Conservation (phyloP, 2,888 invertebrate genomes). For the Ischnus inquisitorius region DNA sequence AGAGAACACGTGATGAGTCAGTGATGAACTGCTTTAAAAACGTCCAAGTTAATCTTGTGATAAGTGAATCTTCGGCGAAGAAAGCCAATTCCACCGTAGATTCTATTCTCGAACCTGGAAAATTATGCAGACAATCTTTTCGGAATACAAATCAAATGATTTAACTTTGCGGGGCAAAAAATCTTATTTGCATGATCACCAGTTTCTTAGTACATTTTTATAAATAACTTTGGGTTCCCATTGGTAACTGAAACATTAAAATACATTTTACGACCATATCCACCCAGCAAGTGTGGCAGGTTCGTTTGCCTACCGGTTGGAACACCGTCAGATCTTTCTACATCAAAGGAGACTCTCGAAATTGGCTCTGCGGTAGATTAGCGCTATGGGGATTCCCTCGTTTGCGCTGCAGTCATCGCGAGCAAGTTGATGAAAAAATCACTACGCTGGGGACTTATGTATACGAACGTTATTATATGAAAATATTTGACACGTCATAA, state of each 20-base stretch:
- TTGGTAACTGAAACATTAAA: background rate
- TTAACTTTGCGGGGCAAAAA: too few species aligned
- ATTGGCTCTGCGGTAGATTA: slow-evolving; percentile 4
- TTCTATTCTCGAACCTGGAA: background rate
- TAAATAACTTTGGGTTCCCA: too few species aligned
- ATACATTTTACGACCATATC: background rate
- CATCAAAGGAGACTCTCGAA: slow-evolving; percentile 22
- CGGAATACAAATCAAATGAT: background rate
- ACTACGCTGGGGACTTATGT: background rate
- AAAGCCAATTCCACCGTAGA: background rate
- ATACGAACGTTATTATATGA: background rate
- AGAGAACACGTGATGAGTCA: background rate
- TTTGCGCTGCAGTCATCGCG: background rate
- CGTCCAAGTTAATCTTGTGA: slow-evolving; percentile 29
- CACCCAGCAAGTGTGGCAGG: too few species aligned
- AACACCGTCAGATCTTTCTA: background rate
- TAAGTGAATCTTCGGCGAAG: slow-evolving; percentile 19
- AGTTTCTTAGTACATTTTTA: too few species aligned
- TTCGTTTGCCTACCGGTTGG: background rate
- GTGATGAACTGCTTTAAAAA: slow-evolving; percentile 30
- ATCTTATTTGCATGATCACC: too few species aligned
- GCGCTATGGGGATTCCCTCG: background rate
- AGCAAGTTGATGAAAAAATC: background rate
- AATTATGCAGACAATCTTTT: background rate
- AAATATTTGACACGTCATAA: background rate